Percentiles rank a stretch among this genome's conserved stretches.
Evolutionary conservation across 2,888 invertebrate species (phyloP).

Genomic region (Pyrochroa serraticornis): DNA sequence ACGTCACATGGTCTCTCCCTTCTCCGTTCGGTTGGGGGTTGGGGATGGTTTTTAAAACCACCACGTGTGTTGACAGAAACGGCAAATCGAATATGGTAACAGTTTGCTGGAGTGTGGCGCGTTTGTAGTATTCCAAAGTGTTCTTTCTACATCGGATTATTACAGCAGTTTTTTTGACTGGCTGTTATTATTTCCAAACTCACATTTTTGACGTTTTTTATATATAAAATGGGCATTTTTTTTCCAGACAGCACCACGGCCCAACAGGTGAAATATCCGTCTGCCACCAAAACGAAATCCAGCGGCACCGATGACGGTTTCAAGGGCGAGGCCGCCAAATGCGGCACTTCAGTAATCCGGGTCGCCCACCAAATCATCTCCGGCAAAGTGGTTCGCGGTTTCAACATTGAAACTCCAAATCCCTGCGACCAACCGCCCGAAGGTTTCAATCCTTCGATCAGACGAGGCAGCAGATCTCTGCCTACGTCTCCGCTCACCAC

Average conservation of each 20-base stretch:
- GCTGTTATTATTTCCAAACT: no score
- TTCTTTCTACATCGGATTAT: no score
- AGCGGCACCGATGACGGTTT: slow-evolving; percentile 75
- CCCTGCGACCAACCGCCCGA: slow-evolving; percentile 42
- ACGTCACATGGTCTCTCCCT: no score
- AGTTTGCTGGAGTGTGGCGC: no score
- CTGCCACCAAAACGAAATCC: slow-evolving; percentile 59
- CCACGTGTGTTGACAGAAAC: no score
- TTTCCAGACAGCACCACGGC: slow-evolving; percentile 30
- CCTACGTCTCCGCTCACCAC: slow-evolving; percentile 73
- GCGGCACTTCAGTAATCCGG: slow-evolving; percentile 68
- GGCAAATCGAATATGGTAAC: no score
- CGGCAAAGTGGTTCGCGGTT: slow-evolving; percentile 54
- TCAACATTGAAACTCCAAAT: slow-evolving; percentile 45
- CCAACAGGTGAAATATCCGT: slow-evolving; percentile 36
- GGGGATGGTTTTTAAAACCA: no score
- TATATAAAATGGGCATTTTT: not conserved
- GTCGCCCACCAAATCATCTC: slow-evolving; percentile 67
- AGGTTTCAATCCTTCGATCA: slow-evolving; percentile 50
- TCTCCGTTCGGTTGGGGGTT: no score
- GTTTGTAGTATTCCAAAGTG: no score
- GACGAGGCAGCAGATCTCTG: slow-evolving; percentile 73
- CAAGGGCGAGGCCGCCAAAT: slow-evolving; percentile 71
- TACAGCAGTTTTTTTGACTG: no score
- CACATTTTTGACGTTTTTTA: not conserved